These are phyloP conservation scores for Pedicia rivosa DNA, from an alignment of 2,888 invertebrate species.

Conservation along the genomic window DNA sequence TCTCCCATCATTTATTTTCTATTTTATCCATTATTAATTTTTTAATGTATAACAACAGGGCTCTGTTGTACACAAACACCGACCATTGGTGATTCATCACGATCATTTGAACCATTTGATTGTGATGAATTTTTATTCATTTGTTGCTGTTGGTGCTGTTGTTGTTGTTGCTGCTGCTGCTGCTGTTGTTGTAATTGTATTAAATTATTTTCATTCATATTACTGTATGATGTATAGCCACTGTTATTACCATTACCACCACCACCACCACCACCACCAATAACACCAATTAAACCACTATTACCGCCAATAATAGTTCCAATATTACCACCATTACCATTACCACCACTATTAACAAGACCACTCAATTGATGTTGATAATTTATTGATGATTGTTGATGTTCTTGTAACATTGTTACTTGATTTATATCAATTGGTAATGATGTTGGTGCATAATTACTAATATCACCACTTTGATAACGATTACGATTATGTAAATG, in stretches of 20 bases:
- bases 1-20: no score
- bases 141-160: no score
- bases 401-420: conserved; percentile 28
- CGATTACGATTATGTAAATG: conserved; percentile 8
- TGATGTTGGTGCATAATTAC: conserved; percentile 27
- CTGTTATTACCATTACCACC: conserved; percentile 12
- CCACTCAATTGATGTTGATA: conserved; percentile 8
- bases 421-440: conserved; percentile 26
- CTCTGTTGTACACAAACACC: conserved; percentile 83
- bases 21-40: no score
- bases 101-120: conserved; percentile 29
- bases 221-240: conserved; percentile 1
- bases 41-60: conserved; percentile 75
- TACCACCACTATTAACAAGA: no score
- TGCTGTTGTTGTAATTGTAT: not conserved
- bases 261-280: conserved; percentile 11
- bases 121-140: conserved; percentile 4
- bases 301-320: conserved; percentile 7
- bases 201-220: not conserved
- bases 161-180: not conserved
- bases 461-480: conserved; percentile 7
- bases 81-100: conserved; percentile 69
- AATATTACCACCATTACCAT: conserved; percentile 7
- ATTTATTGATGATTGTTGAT: conserved; percentile 14
- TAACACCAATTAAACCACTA: conserved; percentile 8